A percentile compares a stretch with the other conserved stretches of the same genome.
Conservation (phyloP, 1,140 invertebrate genomes). For the Venturia canescens region DNA sequence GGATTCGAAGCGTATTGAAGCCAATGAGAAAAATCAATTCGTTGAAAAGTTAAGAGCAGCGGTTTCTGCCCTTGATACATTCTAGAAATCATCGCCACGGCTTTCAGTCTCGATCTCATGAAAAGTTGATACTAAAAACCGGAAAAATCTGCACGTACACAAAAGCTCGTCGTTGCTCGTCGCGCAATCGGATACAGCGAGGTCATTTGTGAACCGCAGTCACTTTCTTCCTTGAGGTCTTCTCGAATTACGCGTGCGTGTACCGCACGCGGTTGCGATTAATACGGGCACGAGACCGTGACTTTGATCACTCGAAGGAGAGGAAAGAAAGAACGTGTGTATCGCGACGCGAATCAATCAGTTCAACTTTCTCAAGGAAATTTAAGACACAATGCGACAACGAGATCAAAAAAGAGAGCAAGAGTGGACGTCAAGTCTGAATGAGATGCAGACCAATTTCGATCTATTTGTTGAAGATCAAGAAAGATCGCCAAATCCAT, state of each 20-base stretch:
- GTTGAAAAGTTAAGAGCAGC: no score
- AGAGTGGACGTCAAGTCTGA: not conserved
- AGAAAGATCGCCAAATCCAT: not conserved
- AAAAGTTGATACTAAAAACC: not conserved
- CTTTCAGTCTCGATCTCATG: not conserved
- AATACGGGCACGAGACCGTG: constrained; percentile 22
- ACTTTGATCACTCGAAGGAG: constrained; percentile 10
- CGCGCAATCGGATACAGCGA: not conserved
- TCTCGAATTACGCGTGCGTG: constrained; percentile 1
- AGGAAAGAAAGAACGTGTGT: not conserved
- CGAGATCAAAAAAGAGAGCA: not conserved
- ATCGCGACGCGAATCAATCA: not conserved
- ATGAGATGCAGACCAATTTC: not conserved
- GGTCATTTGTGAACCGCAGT: constrained; percentile 2
- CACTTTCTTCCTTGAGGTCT: constrained; percentile 16
- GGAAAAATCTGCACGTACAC: not conserved
- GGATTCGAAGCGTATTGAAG: no score
- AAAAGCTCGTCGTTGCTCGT: not conserved
- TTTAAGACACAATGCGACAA: not conserved
- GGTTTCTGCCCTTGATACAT: no score
- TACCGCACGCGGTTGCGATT: not conserved
- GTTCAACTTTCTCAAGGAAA: constrained; percentile 20
- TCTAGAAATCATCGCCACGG: no score
- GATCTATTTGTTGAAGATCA: not conserved
- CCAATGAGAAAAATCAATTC: no score